phyloP scores from a whole-genome alignment of 2,888 invertebrate genomes.

The Tridacna gigas region DNA sequence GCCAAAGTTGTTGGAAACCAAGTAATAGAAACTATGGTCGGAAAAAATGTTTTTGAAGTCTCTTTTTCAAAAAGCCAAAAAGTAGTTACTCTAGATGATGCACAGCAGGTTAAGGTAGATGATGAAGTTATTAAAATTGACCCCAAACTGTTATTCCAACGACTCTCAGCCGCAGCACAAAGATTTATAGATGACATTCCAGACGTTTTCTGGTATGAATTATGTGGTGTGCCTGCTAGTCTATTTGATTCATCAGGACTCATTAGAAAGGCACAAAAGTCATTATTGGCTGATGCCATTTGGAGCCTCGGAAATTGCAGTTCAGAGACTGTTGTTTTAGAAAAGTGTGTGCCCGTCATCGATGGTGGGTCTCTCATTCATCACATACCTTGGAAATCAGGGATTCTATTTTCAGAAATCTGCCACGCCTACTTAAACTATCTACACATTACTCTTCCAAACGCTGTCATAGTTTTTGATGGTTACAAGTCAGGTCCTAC shows the following conservation, averaged over 20 bases:
- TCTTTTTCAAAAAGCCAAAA: too few relatives aligned
- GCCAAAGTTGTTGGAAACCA: too few relatives aligned
- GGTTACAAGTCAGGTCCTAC: constrained; percentile 14
- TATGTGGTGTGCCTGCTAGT: neutral
- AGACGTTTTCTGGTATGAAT: constrained; percentile 2
- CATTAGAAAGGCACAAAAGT: neutral
- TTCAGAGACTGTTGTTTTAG: neutral
- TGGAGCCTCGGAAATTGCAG: neutral
- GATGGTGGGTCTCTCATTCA: constrained; percentile 25
- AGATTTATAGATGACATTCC: too few relatives aligned
- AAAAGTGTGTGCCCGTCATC: neutral
- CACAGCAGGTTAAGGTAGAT: too few relatives aligned
- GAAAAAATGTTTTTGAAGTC: too few relatives aligned
- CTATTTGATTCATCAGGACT: constrained; percentile 4
- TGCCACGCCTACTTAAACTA: neutral
- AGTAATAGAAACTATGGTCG: too few relatives aligned
- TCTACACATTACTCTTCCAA: neutral
- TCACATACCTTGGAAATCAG: constrained; percentile 6
- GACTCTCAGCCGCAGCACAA: neutral
- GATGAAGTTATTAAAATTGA: neutral
- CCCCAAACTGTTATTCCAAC: neutral
- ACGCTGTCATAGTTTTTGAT: constrained; percentile 25
- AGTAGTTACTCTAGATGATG: neutral
- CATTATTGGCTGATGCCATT: neutral
- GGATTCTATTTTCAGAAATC: neutral